A percentile compares a stretch with the other conserved stretches of the same genome.
Conservation (phyloP, 2,797 vertebrate species). For the Xyrichtys novacula region DNA sequence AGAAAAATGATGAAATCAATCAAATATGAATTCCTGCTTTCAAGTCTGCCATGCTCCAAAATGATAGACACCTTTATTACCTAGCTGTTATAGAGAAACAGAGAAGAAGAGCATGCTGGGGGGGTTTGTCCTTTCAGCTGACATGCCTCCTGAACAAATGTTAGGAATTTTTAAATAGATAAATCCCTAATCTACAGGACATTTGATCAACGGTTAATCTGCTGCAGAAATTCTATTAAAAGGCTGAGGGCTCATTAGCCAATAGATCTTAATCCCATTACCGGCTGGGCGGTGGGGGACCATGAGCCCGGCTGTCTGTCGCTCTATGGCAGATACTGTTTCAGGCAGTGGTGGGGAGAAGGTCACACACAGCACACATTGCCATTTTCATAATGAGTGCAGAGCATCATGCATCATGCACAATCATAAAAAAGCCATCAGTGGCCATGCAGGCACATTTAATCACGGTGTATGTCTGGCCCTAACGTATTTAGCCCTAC, state of each 20-base stretch:
- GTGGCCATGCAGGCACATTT: constrained; percentile 75
- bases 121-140: constrained; percentile 11
- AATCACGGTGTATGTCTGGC: constrained; percentile 76
- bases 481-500: constrained; percentile 68
- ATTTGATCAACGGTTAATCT: constrained; percentile 84
- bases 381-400: constrained; percentile 84
- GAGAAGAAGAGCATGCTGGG: background rate
- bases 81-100: constrained; percentile 3
- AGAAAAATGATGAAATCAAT: constrained; percentile 55
- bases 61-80: constrained; percentile 5
- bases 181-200: constrained; percentile 75
- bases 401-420: constrained; percentile 77
- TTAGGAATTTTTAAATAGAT: constrained; percentile 69
- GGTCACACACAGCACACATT: constrained; percentile 71
- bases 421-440: constrained; percentile 80
- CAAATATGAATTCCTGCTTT: constrained; percentile 36
- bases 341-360: constrained; percentile 62
- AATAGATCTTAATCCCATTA: constrained; percentile 87
- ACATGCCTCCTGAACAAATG: constrained; percentile 56
- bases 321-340: constrained; percentile 67
- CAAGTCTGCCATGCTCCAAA: constrained; percentile 15
- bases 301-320: constrained; percentile 56
- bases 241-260: constrained; percentile 83
- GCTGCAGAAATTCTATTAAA: constrained; percentile 82
- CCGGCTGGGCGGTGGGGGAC: constrained; percentile 68